Percentiles rank a stretch among this genome's conserved stretches.
phyloP scores from a whole-genome alignment of 2,113 vertebrate species.

The Atherinomorus stipes region DNA sequence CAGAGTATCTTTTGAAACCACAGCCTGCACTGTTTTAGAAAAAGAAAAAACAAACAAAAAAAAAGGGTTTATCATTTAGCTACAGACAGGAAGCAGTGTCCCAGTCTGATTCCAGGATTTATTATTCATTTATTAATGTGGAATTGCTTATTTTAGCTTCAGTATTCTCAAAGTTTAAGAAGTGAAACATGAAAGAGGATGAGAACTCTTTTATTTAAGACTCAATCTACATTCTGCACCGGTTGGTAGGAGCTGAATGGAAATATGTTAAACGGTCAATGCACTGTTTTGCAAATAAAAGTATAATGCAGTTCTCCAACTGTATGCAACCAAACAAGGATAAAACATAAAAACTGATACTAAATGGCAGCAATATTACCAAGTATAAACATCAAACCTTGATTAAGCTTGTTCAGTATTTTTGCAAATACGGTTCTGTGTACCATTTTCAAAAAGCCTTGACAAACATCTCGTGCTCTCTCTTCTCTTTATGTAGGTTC shows the following conservation, averaged over 20 bases:
- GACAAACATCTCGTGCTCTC: constrained; percentile 31
- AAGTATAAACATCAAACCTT: constrained; percentile 31
- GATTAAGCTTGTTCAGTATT: not conserved
- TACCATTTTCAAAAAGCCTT: constrained; percentile 18
- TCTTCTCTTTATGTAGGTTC: constrained; percentile 56
- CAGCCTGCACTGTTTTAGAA: not conserved
- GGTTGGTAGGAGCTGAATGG: no score
- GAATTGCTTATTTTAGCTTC: not conserved
- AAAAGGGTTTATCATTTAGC: not conserved
- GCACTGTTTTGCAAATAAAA: no score
- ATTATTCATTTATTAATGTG: no score
- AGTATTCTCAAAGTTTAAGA: not conserved
- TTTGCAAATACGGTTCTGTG: constrained; percentile 28
- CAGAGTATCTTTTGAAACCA: not conserved
- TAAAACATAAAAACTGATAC: constrained; percentile 10
- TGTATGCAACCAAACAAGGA: not conserved
- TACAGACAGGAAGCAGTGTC: not conserved
- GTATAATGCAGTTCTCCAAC: not conserved
- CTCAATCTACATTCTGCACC: not conserved
- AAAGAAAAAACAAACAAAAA: not conserved
- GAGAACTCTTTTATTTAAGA: not conserved
- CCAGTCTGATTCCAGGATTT: no score
- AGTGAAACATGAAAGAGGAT: not conserved
- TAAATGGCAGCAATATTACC: constrained; percentile 27
- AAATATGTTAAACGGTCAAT: no score